Evolutionary conservation across 2,888 invertebrate genomes (phyloP).

Genomic region (Ametastegia equiseti): DNA sequence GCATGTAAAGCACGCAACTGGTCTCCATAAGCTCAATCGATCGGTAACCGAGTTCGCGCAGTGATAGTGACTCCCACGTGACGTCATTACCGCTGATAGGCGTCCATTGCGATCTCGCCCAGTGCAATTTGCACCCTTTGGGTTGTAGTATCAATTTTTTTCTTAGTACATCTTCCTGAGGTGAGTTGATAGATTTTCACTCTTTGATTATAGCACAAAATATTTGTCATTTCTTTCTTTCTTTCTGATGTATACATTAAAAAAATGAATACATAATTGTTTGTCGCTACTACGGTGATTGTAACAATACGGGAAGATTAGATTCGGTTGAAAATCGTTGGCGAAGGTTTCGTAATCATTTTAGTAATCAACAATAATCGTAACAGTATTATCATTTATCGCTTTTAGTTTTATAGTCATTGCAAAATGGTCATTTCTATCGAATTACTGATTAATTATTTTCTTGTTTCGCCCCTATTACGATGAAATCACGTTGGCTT

Average conservation of each 20-base stretch:
- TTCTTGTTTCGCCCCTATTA: background rate
- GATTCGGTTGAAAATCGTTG: background rate
- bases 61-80: background rate
- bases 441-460: background rate
- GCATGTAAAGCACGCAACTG: slow-evolving; percentile 12
- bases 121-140: background rate
- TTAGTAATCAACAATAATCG: background rate
- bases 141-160: background rate
- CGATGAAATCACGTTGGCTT: background rate
- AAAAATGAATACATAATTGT: background rate
- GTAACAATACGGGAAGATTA: background rate
- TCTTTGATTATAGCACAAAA: background rate
- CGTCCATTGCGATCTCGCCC: slow-evolving; percentile 9
- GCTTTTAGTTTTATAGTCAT: background rate
- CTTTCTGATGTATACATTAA: background rate
- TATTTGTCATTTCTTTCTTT: background rate
- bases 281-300: background rate
- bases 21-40: slow-evolving; percentile 14
- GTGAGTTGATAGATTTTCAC: background rate
- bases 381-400: background rate
- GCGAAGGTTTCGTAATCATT: background rate
- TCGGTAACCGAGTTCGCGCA: slow-evolving; percentile 16
- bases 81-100: slow-evolving; percentile 5
- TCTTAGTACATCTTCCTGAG: background rate
- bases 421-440: background rate